Conservation (phyloP, 2,888 invertebrate species). For the Drosophila siamana region DNA sequence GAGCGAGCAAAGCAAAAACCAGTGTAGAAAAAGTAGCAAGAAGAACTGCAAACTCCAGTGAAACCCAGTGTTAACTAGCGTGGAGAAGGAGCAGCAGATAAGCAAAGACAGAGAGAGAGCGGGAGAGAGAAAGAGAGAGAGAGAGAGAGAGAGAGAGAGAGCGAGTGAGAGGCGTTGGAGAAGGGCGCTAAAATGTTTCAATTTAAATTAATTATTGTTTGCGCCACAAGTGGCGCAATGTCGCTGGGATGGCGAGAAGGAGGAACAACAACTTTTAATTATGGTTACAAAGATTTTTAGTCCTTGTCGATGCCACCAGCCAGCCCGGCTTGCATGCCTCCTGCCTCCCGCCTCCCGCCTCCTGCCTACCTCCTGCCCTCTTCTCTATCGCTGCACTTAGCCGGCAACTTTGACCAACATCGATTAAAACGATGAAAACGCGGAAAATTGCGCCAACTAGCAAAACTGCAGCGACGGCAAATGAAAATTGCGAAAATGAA, state of each 20-base stretch:
- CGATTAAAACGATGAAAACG: constrained; percentile 81
- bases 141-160: too few relatives aligned
- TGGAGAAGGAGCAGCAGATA: too few relatives aligned
- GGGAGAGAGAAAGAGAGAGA: background rate
- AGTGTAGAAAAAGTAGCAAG: background rate
- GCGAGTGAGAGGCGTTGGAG: background rate
- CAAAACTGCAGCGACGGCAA: constrained; percentile 76
- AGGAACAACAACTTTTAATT: constrained; percentile 78
- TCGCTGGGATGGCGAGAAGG: constrained; percentile 26
- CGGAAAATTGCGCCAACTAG: constrained; percentile 80
- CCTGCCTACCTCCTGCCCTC: background rate
- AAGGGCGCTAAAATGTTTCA: constrained; percentile 78
- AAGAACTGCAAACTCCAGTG: constrained; percentile 1
- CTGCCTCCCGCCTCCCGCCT: too few relatives aligned
- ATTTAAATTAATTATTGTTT: constrained; percentile 85
- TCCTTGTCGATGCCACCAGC: constrained; percentile 60
- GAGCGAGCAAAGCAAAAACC: constrained; percentile 11
- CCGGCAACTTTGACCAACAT: constrained; percentile 77
- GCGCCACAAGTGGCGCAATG: constrained; percentile 82
- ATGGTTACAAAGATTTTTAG: constrained; percentile 78
- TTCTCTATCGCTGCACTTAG: constrained; percentile 4
- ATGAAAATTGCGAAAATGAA: constrained; percentile 70
- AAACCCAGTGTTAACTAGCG: background rate
- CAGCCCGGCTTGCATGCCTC: background rate
- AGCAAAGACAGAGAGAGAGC: too few relatives aligned